A percentile compares a stretch with the other conserved stretches of the same genome.
Conservation (phyloP, 2,113 vertebrate species). For the Camelus bactrianus region DNA sequence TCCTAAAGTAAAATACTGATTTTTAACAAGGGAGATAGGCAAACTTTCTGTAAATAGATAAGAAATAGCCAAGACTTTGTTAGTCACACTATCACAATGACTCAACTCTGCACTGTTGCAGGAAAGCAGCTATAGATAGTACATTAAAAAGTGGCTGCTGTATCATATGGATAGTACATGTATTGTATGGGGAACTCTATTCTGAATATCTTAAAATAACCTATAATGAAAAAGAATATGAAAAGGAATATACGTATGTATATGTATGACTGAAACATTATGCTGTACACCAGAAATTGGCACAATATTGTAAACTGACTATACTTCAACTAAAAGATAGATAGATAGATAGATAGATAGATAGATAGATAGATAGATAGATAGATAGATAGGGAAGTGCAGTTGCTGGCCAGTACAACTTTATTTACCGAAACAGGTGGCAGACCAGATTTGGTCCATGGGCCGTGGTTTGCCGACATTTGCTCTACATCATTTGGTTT, state of each 20-base stretch:
- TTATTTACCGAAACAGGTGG: not conserved
- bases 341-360: too few relatives aligned
- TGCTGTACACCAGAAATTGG: too few relatives aligned
- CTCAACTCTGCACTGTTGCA: not conserved
- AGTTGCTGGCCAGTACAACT: not conserved
- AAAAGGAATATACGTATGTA: too few relatives aligned
- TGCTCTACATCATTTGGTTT: not conserved
- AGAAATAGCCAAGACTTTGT: not conserved
- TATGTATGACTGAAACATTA: too few relatives aligned
- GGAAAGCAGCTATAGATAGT: not conserved
- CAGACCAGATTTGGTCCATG: not conserved
- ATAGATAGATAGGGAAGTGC: too few relatives aligned
- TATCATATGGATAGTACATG: too few relatives aligned
- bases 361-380: too few relatives aligned
- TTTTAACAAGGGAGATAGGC: not conserved
- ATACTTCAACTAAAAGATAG: too few relatives aligned
- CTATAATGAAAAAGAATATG: too few relatives aligned
- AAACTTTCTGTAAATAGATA: not conserved
- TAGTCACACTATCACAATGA: not conserved
- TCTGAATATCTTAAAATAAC: too few relatives aligned
- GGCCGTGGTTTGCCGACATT: not conserved
- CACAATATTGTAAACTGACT: too few relatives aligned
- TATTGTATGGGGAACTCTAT: too few relatives aligned
- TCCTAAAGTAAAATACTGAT: not conserved
- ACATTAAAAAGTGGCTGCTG: not conserved